phyloP scores from a whole-genome alignment of 2,113 vertebrate genomes.

The Halichoerus grypus region DNA sequence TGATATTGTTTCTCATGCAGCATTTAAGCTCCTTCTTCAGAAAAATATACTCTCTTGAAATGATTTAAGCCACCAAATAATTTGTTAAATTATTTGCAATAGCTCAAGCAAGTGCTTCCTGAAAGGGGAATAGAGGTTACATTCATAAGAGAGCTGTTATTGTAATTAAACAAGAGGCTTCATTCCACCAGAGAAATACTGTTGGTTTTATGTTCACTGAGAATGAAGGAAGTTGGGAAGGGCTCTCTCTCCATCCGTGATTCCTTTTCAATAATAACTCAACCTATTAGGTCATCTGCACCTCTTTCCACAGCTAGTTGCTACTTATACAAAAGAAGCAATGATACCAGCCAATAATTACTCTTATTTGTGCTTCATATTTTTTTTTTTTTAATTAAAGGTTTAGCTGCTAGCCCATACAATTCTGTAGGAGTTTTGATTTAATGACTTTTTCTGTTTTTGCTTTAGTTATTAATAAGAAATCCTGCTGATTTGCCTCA shows the following conservation, averaged over 20 bases:
- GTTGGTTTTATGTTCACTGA: neutral
- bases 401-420: neutral
- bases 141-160: neutral
- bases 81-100: constrained; percentile 42
- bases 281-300: neutral
- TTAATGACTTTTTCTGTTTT: constrained; percentile 15
- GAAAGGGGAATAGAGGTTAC: neutral
- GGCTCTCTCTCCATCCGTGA: neutral
- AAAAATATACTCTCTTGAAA: neutral
- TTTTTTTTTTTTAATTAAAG: neutral
- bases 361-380: neutral
- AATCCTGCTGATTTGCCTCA: neutral
- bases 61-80: neutral
- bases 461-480: constrained; percentile 5
- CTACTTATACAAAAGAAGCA: neutral
- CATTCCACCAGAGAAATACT: neutral
- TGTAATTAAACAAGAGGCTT: neutral
- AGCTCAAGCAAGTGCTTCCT: neutral
- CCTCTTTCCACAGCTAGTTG: neutral
- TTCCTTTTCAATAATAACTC: neutral
- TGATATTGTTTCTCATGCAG: neutral
- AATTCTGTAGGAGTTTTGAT: neutral
- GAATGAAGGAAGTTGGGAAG: neutral
- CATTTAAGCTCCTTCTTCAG: neutral
- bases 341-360: neutral